phyloP scores from a whole-genome alignment of 1,140 invertebrate species.

The Drosophila obscura region DNA sequence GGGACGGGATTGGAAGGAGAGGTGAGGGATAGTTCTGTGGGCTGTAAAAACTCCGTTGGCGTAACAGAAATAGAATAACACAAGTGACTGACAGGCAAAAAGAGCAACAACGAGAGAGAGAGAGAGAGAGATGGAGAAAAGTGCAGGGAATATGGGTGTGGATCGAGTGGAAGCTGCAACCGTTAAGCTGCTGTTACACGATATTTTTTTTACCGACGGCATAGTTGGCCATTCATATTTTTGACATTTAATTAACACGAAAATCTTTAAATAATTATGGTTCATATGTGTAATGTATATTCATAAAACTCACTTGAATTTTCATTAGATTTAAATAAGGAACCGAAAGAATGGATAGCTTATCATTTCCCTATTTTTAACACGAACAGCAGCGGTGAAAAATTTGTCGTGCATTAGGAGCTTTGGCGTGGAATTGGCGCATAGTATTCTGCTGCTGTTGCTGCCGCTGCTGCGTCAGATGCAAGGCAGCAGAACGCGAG shows the following conservation, averaged over 20 bases:
- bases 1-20: background rate
- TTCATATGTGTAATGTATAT: too few species aligned
- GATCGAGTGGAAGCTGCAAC: constrained; percentile 59
- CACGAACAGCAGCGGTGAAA: too few species aligned
- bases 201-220: too few species aligned
- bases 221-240: too few species aligned
- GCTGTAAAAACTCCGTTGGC: constrained; percentile 70
- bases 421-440: constrained; percentile 68
- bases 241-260: too few species aligned
- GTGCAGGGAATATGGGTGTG: background rate
- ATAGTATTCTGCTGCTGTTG: constrained; percentile 53
- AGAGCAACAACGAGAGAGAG: constrained; percentile 34
- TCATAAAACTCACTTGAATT: too few species aligned
- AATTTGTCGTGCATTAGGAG: too few species aligned
- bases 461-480: constrained; percentile 47
- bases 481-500: constrained; percentile 33
- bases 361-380: too few species aligned
- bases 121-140: constrained; percentile 11
- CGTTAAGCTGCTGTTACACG: constrained; percentile 39
- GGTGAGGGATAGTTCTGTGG: constrained; percentile 48
- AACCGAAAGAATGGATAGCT: background rate
- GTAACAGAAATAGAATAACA: constrained; percentile 75
- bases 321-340: too few species aligned
- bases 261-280: too few species aligned
- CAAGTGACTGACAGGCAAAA: constrained; percentile 59